phyloP scores from a whole-genome alignment of 2,888 invertebrate genomes.

The Drosophila melanosoma region DNA sequence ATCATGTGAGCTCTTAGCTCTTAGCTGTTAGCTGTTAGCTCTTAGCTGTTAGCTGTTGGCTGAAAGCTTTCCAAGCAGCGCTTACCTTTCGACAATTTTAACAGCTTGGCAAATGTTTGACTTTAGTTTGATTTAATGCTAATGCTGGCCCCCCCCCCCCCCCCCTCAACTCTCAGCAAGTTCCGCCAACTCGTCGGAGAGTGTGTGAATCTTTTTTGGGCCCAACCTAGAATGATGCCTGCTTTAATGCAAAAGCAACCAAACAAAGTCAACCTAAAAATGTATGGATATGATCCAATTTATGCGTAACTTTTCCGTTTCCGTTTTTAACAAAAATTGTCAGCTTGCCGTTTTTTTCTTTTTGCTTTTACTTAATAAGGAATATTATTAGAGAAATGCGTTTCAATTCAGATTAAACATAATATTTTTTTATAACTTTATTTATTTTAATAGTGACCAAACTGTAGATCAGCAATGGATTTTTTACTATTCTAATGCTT shows the following conservation, averaged over 20 bases:
- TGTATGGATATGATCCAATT: background rate
- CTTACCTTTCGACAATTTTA: conserved; percentile 23
- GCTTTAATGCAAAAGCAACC: background rate
- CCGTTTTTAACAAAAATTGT: no score
- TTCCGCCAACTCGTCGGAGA: background rate
- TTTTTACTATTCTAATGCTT: background rate
- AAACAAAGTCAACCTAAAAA: background rate
- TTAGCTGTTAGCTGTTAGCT: conserved; percentile 1
- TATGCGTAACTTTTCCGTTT: background rate
- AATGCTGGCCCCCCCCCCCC: conserved; percentile 27
- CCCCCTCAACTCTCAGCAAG: background rate
- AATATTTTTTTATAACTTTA: background rate
- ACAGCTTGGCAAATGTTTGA: conserved; percentile 74
- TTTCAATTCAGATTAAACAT: background rate
- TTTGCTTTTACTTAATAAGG: background rate
- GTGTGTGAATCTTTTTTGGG: conserved; percentile 51
- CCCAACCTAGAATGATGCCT: conserved; percentile 34
- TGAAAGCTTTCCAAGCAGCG: background rate
- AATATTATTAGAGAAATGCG: background rate
- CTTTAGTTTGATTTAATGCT: conserved; percentile 69
- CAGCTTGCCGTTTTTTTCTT: background rate
- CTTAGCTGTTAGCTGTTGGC: background rate
- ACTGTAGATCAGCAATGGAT: background rate
- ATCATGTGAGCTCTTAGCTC: conserved; percentile 33
- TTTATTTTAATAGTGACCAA: background rate